A percentile compares a stretch with the other conserved stretches of the same genome.
phyloP scores from a whole-genome alignment of 2,797 vertebrate genomes.

The Enteromius anoplus region DNA sequence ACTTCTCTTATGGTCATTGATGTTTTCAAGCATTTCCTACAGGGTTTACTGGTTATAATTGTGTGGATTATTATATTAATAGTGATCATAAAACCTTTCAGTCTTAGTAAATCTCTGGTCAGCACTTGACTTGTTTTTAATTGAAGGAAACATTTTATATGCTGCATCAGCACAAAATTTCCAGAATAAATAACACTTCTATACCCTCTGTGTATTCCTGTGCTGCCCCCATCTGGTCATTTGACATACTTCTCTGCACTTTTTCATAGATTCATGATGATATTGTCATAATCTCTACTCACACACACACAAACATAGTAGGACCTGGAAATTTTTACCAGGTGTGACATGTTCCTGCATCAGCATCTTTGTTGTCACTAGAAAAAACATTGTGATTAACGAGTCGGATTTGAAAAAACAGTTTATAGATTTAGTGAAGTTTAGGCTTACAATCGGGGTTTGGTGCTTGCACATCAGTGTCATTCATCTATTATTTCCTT shows the following conservation, averaged over 20 bases:
- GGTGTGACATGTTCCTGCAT: no score
- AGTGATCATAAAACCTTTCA: background rate
- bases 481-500: no score
- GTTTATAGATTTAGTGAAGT: no score
- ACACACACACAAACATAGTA: background rate
- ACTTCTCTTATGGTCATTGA: background rate
- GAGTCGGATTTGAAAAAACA: no score
- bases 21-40: background rate
- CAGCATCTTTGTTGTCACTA: no score
- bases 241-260: constrained; percentile 27
- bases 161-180: constrained; percentile 5
- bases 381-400: no score
- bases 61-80: no score
- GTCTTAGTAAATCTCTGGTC: background rate
- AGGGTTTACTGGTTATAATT: background rate
- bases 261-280: background rate
- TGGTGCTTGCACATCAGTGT: no score
- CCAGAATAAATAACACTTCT: background rate
- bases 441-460: no score
- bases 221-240: constrained; percentile 70
- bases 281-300: background rate
- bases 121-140: background rate
- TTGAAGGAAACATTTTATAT: background rate
- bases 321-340: no score
- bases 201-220: constrained; percentile 26